A percentile compares a stretch with the other conserved stretches of the same genome.
These are phyloP conservation scores for Capreolus pygargus DNA, from an alignment of 2,113 vertebrate species.

Conservation along the genomic window DNA sequence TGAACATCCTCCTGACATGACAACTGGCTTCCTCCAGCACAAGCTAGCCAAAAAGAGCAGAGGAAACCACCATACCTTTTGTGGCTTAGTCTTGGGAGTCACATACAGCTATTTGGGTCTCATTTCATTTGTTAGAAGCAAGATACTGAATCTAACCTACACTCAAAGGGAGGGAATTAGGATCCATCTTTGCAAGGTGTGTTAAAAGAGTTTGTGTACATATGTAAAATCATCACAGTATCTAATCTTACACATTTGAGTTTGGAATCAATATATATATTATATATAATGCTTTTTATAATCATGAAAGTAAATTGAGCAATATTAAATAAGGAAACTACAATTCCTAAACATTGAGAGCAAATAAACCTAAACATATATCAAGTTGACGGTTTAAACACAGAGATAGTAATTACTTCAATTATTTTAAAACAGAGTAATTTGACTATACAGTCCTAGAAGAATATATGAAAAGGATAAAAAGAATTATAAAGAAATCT, in stretches of 20 bases:
- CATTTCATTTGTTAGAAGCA: neutral
- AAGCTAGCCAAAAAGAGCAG: neutral
- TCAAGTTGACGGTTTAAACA: neutral
- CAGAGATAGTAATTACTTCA: neutral
- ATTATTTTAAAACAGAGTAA: neutral
- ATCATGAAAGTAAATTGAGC: neutral
- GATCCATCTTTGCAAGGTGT: neutral
- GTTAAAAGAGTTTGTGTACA: neutral
- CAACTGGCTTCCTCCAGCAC: neutral
- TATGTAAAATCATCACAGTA: neutral
- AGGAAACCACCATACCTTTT: neutral
- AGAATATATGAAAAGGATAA: neutral
- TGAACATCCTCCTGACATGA: neutral
- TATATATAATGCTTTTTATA: neutral
- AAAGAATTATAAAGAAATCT: neutral
- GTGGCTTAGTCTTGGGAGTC: neutral
- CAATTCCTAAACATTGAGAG: neutral
- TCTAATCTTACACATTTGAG: neutral
- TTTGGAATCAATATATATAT: neutral
- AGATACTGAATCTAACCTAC: neutral
- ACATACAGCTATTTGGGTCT: neutral
- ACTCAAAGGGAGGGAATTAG: neutral
- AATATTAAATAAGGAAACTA: neutral
- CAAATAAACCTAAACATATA: neutral
- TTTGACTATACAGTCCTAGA: neutral